A percentile compares a stretch with the other conserved stretches of the same genome.
Conservation (phyloP, 2,797 vertebrate genomes). For the Sebastolobus alascanus region DNA sequence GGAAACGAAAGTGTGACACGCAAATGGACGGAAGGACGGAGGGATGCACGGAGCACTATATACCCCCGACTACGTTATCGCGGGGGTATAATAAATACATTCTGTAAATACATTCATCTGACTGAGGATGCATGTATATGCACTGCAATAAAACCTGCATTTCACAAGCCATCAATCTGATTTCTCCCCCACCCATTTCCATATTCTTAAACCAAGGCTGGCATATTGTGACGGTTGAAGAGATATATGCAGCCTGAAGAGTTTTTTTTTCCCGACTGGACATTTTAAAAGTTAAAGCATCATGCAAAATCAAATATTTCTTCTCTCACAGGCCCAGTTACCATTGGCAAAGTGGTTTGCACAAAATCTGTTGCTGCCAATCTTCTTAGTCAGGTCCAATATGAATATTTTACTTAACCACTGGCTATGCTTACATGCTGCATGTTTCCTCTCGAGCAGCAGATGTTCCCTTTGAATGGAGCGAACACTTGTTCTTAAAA, state of each 20-base stretch:
- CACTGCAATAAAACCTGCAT: background rate
- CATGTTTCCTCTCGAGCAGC: background rate
- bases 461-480: background rate
- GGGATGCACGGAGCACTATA: too few relatives aligned
- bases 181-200: background rate
- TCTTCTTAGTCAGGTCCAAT: background rate
- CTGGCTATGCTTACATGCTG: background rate
- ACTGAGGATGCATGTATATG: background rate
- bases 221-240: background rate
- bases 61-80: too few relatives aligned
- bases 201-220: background rate
- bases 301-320: too few relatives aligned
- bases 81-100: too few relatives aligned
- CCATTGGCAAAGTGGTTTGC: too few relatives aligned
- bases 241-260: background rate
- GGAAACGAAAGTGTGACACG: too few relatives aligned
- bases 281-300: background rate
- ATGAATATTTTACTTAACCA: background rate
- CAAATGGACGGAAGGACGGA: too few relatives aligned
- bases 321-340: too few relatives aligned
- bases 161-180: background rate
- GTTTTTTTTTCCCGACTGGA: too few relatives aligned
- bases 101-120: background rate
- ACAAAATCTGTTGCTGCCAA: background rate
- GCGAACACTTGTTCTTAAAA: background rate